phyloP scores from a whole-genome alignment of 2,888 invertebrate species.

The Tenthredo notha region DNA sequence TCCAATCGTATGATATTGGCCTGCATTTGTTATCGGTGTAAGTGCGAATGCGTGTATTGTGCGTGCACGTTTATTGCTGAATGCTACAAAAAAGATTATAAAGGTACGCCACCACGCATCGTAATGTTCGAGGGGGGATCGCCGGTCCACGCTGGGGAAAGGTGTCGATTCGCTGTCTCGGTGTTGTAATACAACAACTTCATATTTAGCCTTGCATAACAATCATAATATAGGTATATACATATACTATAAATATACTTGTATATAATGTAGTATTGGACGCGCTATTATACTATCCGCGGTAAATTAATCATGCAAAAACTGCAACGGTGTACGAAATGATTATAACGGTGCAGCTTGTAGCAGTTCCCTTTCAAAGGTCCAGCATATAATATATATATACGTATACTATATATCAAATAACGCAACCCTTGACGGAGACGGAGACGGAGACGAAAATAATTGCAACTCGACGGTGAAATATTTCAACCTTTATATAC shows the following conservation, averaged over 20 bases:
- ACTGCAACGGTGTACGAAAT: neutral
- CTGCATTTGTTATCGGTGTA: neutral
- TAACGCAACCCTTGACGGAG: neutral
- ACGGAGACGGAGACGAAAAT: neutral
- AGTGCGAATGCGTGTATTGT: neutral
- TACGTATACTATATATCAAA: neutral
- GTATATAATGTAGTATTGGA: neutral
- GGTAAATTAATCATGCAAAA: neutral
- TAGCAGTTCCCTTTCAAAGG: neutral
- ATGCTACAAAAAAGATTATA: neutral
- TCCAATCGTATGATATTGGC: neutral
- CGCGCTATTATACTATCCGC: neutral
- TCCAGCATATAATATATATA: neutral
- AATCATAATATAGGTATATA: neutral
- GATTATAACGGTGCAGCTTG: neutral
- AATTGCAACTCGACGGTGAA: neutral
- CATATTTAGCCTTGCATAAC: neutral
- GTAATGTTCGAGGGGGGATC: neutral
- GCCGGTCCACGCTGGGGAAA: slow-evolving; percentile 11
- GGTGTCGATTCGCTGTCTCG: slow-evolving; percentile 23
- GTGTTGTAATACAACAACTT: slow-evolving; percentile 27
- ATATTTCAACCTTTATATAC: neutral
- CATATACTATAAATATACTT: neutral
- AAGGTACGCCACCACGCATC: neutral
- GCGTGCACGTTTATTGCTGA: neutral